Conservation (phyloP, 2,888 invertebrate genomes). For the Drosophila meridiana region DNA sequence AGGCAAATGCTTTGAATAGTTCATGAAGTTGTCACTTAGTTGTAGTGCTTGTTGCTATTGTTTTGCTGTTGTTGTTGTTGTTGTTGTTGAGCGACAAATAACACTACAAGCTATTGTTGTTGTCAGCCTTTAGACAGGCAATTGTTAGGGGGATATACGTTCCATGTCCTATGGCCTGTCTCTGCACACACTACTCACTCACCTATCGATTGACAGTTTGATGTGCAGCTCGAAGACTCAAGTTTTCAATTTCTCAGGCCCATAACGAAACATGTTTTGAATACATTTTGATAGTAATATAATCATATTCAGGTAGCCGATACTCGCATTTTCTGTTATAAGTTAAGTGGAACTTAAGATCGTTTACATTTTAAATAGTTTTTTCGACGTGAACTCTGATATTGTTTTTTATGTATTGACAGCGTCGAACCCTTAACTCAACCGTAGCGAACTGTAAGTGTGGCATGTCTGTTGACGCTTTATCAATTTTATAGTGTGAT, state of each 20-base stretch:
- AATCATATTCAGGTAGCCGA: neutral
- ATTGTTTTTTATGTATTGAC: constrained; percentile 12
- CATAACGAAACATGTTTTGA: constrained; percentile 37
- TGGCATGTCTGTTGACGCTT: constrained; percentile 45
- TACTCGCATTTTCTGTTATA: constrained; percentile 5
- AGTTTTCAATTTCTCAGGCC: neutral
- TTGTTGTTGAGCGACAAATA: constrained; percentile 43
- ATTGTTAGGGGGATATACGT: constrained; percentile 26
- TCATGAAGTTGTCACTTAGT: constrained; percentile 79
- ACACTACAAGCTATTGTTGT: constrained; percentile 40
- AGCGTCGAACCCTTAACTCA: constrained; percentile 7
- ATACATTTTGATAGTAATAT: constrained; percentile 26
- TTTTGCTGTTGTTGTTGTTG: constrained; percentile 7
- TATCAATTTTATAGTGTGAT: constrained; percentile 75
- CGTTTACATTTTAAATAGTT: constrained; percentile 33
- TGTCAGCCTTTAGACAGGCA: constrained; percentile 30
- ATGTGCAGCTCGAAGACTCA: constrained; percentile 18
- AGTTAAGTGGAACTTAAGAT: constrained; percentile 20
- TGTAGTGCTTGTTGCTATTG: constrained; percentile 39
- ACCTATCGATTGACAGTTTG: constrained; percentile 49
- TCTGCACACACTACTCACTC: neutral
- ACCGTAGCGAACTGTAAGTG: constrained; percentile 19
- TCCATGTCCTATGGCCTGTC: constrained; percentile 18
- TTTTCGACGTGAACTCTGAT: constrained; percentile 28
- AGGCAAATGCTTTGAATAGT: constrained; percentile 67